A percentile compares a stretch with the other conserved stretches of the same genome.
These are phyloP conservation scores for Scopus umbretta DNA, from an alignment of 2,113 vertebrate genomes.

Conservation along the genomic window DNA sequence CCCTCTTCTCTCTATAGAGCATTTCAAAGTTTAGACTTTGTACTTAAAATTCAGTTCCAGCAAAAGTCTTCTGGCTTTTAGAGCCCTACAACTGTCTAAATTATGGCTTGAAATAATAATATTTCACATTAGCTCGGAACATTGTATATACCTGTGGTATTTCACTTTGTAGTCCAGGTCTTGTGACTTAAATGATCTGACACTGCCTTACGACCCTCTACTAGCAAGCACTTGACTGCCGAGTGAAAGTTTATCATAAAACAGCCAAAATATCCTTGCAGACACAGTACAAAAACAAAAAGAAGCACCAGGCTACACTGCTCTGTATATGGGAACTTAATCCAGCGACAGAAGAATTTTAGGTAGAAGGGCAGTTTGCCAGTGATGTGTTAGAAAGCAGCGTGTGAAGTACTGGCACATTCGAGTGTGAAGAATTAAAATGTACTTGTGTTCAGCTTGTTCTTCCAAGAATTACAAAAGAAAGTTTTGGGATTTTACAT, in stretches of 20 bases:
- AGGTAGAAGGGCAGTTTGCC: neutral
- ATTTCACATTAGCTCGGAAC: conserved; percentile 73
- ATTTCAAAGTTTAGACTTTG: neutral
- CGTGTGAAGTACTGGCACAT: neutral
- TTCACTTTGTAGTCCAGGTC: conserved; percentile 71
- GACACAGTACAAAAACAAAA: neutral
- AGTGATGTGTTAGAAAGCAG: neutral
- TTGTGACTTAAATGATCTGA: conserved; percentile 64
- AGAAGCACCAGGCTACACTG: conserved; percentile 11
- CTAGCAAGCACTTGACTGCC: conserved; percentile 51
- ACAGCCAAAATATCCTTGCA: conserved; percentile 6
- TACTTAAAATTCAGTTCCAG: neutral
- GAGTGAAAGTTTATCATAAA: conserved; percentile 41
- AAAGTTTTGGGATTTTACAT: neutral
- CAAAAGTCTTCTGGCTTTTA: neutral
- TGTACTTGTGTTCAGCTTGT: neutral
- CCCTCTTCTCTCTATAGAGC: neutral
- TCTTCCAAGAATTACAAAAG: neutral
- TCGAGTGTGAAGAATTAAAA: neutral
- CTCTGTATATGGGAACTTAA: conserved; percentile 1
- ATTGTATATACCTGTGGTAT: conserved; percentile 71
- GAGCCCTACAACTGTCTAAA: conserved; percentile 37
- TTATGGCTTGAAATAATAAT: conserved; percentile 66
- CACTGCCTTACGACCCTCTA: conserved; percentile 69
- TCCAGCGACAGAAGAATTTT: neutral